Evolutionary conservation across 2,113 vertebrate genomes (phyloP).

Genomic region (Sula dactylatra): DNA sequence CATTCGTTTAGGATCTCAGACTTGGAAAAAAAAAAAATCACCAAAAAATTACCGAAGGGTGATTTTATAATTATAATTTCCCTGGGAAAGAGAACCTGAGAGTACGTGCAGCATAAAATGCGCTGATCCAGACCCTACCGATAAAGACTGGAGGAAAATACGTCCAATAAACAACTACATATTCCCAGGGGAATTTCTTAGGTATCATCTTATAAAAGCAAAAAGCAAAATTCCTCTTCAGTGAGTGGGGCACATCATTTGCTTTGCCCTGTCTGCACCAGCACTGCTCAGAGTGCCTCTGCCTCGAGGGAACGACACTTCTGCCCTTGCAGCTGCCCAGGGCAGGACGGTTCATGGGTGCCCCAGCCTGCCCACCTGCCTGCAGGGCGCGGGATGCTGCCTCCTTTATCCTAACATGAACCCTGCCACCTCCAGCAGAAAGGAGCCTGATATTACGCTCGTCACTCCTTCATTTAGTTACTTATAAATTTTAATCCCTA

Average conservation of each 20-base stretch:
- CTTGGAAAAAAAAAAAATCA: not conserved
- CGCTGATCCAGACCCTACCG: not conserved
- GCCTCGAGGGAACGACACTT: not conserved
- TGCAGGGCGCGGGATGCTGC: rapidly evolving
- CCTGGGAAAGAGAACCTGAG: not conserved
- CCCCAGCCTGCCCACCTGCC: not conserved
- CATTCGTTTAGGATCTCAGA: not conserved
- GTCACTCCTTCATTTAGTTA: not conserved
- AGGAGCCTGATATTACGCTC: not conserved
- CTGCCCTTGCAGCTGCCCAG: rapidly evolving
- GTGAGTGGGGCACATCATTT: too few species aligned
- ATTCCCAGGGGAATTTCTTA: not conserved
- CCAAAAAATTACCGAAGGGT: too few species aligned
- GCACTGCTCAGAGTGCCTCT: rapidly evolving
- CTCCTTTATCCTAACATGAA: not conserved
- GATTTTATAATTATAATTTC: not conserved
- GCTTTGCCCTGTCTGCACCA: not conserved
- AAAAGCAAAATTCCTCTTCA: not conserved
- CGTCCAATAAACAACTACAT: not conserved
- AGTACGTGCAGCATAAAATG: rapidly evolving
- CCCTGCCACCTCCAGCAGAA: not conserved
- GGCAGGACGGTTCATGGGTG: not conserved
- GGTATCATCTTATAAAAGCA: not conserved
- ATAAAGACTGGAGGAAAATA: not conserved
- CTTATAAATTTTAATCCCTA: not conserved